Evolutionary conservation across 2,888 invertebrate species (phyloP), one percentile per base, ranked within the genome.

Genomic region (Deilephila elpenor): DNA sequence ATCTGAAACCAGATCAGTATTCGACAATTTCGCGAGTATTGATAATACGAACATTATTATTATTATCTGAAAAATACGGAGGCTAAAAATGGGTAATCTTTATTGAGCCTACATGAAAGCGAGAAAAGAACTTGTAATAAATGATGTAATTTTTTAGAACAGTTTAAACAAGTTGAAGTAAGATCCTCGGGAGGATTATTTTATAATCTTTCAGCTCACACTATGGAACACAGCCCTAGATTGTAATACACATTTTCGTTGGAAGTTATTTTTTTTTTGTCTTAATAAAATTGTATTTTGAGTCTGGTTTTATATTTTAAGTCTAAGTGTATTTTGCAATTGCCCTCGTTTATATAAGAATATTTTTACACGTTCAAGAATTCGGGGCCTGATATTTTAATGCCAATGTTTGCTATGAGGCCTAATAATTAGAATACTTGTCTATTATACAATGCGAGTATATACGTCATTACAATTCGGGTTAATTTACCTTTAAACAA

Each of bases 171-270:
- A 67, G 44, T 67, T 51, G 67, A 67, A 51, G 3, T 51, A 67
- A 51, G 67, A 67, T 8, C 44, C 67, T 67, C 51, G 67, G 51
- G 67, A 7, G 51, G 44, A 67, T 67, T 67, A 67, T 67, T 67
- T 51, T 20, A 17, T 67, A 51, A 67, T 67, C 67, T 67, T n/a
- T 25, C 11, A 67, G 67, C 11, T 51, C 25, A 7, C 51, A 51
- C 17, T 51, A 51, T 20, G 17, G 44, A 67, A 25, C 17, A 2
- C 11, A 17, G 25, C 51, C 29, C 67, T 44, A 2, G 37, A 25
- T 44, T 14, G 17, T 64, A 37, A 14, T 64, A 37, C 44, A 64
- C 11, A 20, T 64, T 64, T 11, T 14, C 1, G 20, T 17, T 11
- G 29, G 25, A 67, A 5, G 44, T 29, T 51, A 51, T 5, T 25